Base-by-base conservation (phyloP, 2,888 invertebrate species). In the Seira musarum region DNA sequence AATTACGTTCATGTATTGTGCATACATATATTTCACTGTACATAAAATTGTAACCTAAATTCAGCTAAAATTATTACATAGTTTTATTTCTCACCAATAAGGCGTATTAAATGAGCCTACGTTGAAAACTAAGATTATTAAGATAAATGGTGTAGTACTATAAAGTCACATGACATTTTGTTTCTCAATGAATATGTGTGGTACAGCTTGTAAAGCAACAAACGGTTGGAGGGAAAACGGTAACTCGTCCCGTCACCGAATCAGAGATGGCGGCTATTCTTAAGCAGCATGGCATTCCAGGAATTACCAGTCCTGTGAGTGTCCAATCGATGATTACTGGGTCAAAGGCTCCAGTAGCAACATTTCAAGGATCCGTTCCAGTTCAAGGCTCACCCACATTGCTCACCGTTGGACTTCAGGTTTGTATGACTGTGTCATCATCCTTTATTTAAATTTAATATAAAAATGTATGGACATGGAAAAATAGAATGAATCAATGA, bases 181-280 rank as follows among this genome's bases (percentile, higher is more conserved):
- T 60, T 25, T 17, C 21, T 25, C 22, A 30, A 35, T 17, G 46
- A 15, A 74, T 57, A 75, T 66, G 57, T 80, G 21, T 68, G 57
- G n/a, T 60, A 19, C 71, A 86, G 86, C 76, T 86, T 75, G 83
- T 86, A 30, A 86, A 85, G 66, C 86, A 85, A 53, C 85, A 85
- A 30, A 85, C 84, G 6, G 82, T 85, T 22, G 85, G 85, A 24
- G 86, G 85, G 24, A 85, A 85, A 73, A 83, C 84, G 0, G 83
- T 86, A 3, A 85, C 86, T 8, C 80, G 85, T 8, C 77, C 85
- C 10, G 83, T 85, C 2, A 84, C 85, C 0, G 86, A 86, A 8
- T 83, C 86, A 0, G 86, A 86, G 53, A 79, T 85, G 2, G 81
- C 81, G 53, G 82, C 84, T 0, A 81, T 86, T 40, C 68, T 86